A percentile compares a stretch with the other conserved stretches of the same genome.
Evolutionary conservation across 2,888 invertebrate species (phyloP).

Genomic region (Diplolepis rosae): DNA sequence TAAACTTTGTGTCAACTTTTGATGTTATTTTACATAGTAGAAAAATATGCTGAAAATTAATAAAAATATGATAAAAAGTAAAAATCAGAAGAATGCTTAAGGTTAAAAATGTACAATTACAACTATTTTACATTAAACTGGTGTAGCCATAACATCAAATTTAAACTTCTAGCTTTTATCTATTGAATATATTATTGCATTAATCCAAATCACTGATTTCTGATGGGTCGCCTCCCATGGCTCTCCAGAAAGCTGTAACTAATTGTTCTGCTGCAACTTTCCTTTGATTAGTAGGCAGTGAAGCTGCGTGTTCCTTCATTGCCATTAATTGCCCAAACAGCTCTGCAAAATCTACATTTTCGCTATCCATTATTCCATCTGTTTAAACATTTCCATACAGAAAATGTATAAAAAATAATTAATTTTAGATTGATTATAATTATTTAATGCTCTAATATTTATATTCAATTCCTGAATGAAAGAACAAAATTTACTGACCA

Average conservation of each 20-base stretch:
- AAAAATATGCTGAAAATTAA: not conserved
- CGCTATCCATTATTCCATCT: constrained; percentile 70
- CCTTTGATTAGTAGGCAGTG: constrained; percentile 79
- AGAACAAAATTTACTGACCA: constrained; percentile 53
- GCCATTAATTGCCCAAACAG: constrained; percentile 80
- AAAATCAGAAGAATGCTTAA: too few species aligned
- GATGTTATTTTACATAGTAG: not conserved
- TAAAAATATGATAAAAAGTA: not conserved
- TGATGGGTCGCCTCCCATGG: constrained; percentile 83
- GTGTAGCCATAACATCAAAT: too few species aligned
- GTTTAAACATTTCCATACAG: constrained; percentile 22
- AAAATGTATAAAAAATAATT: constrained; percentile 9
- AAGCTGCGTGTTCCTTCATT: constrained; percentile 81
- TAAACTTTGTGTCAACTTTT: not conserved
- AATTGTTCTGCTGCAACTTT: constrained; percentile 83
- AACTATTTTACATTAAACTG: too few species aligned
- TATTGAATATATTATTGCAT: not conserved
- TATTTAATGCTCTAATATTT: not conserved
- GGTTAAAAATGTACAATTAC: too few species aligned
- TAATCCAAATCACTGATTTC: constrained; percentile 77
- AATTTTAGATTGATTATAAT: too few species aligned
- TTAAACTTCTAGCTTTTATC: not conserved
- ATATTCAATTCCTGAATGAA: not conserved
- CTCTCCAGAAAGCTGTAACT: constrained; percentile 83
- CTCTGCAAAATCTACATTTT: constrained; percentile 77